phyloP scores from a whole-genome alignment of 2,888 invertebrate genomes.

The Eristalinus sepulchralis region DNA sequence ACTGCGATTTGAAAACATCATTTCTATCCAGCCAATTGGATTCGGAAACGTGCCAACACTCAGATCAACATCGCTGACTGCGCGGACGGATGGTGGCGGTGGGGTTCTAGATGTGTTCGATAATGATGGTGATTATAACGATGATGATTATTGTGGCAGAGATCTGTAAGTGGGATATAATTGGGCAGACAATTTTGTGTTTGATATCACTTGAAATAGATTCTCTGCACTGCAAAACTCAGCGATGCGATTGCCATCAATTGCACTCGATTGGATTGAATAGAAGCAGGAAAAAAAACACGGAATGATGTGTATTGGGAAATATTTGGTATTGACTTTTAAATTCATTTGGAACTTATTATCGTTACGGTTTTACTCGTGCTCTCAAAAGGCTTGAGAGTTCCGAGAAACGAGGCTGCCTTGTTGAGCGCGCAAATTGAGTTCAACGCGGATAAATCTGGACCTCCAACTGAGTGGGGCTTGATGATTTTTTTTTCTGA shows the following conservation, averaged over 20 bases:
- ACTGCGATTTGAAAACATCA: conserved; percentile 50
- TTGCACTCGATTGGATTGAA: conserved; percentile 12
- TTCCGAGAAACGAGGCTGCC: background rate
- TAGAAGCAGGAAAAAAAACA: background rate
- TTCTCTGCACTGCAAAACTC: conserved; percentile 25
- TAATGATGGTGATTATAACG: conserved; percentile 38
- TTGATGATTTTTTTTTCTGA: too few relatives aligned
- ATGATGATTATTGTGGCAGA: conserved; percentile 46
- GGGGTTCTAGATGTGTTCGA: conserved; percentile 25
- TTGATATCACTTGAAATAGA: conserved; percentile 48
- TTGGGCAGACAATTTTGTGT: conserved; percentile 62
- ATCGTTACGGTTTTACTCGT: background rate
- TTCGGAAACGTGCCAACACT: conserved; percentile 59
- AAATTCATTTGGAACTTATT: background rate
- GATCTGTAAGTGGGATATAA: conserved; percentile 55
- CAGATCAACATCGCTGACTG: conserved; percentile 15
- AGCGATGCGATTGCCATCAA: conserved; percentile 40
- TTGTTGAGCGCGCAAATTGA: background rate
- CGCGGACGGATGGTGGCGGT: conserved; percentile 15
- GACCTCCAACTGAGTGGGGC: background rate
- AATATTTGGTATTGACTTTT: background rate
- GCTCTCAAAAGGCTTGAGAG: background rate
- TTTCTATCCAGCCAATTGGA: conserved; percentile 57
- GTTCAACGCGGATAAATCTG: background rate
- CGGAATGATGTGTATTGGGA: background rate